A percentile compares a stretch with the other conserved stretches of the same genome.
Conservation (phyloP, 2,797 vertebrate genomes). For the Philypnodon macrostomus region DNA sequence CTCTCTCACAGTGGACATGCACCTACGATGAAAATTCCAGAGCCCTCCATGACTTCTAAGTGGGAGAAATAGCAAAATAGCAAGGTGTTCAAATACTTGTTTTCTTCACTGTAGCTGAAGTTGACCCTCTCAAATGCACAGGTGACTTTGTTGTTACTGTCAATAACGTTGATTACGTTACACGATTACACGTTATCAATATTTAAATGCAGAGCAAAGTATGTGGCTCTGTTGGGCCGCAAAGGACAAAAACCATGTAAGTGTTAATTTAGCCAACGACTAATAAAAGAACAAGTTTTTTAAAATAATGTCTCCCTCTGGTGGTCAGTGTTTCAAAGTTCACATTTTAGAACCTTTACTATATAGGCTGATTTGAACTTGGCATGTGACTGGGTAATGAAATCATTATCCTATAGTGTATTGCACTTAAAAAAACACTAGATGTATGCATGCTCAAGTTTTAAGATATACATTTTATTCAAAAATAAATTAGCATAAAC, state of each 20-base stretch:
- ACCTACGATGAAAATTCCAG: too few species aligned
- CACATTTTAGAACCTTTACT: not conserved
- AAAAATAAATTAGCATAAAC: slow-evolving; percentile 81
- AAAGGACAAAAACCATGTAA: slow-evolving; percentile 3
- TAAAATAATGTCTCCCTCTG: slow-evolving; percentile 48
- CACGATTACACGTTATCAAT: slow-evolving; percentile 11
- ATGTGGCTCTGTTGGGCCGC: not conserved
- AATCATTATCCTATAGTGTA: slow-evolving; percentile 57
- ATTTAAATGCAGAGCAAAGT: slow-evolving; percentile 32
- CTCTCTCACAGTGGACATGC: too few species aligned
- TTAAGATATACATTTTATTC: slow-evolving; percentile 71
- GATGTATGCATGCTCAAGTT: too few species aligned
- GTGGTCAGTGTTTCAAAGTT: slow-evolving; percentile 31
- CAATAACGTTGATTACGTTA: slow-evolving; percentile 14
- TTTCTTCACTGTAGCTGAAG: too few species aligned
- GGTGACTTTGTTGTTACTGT: slow-evolving; percentile 12
- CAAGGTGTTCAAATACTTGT: too few species aligned
- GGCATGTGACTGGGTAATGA: slow-evolving; percentile 27
- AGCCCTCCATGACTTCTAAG: too few species aligned
- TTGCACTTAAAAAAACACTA: too few species aligned
- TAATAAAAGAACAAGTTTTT: slow-evolving; percentile 50
- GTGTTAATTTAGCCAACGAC: slow-evolving; percentile 25
- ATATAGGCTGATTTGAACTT: not conserved
- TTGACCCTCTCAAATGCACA: not conserved
- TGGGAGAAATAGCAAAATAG: too few species aligned